phyloP scores from a whole-genome alignment of 1,140 invertebrate genomes.

The Stenopsyche tienmushanensis region DNA sequence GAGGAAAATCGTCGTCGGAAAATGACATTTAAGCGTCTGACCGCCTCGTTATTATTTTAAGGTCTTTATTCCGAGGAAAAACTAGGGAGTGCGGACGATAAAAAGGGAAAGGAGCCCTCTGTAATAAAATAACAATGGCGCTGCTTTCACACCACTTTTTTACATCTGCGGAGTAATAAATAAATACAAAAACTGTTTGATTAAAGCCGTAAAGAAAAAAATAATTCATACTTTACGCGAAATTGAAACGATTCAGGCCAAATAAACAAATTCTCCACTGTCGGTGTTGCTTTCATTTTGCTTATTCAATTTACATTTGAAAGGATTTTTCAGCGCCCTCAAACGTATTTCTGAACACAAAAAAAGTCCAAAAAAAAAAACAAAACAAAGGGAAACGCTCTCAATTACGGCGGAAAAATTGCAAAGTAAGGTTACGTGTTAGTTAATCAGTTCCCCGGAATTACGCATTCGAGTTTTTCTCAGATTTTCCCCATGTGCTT shows the following conservation, averaged over 20 bases:
- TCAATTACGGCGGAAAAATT: conserved; percentile 1
- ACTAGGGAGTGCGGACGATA: neutral
- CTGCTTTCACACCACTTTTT: conserved; percentile 16
- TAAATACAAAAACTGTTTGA: conserved; percentile 13
- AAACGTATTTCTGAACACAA: neutral
- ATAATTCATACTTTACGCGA: neutral
- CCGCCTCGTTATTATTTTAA: conserved; percentile 14
- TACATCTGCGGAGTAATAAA: conserved; percentile 7
- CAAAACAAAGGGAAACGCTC: neutral
- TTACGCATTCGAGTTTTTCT: too few species aligned
- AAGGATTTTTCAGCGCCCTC: neutral
- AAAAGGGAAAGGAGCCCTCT: neutral
- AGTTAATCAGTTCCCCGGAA: neutral
- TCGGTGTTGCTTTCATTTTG: neutral
- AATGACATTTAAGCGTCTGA: conserved; percentile 6
- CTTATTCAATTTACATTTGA: conserved; percentile 9
- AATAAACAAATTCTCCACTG: neutral
- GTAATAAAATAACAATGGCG: conserved; percentile 12
- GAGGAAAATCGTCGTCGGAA: neutral
- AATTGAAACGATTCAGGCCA: neutral
- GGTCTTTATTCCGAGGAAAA: conserved; percentile 2
- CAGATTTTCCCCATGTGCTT: too few species aligned
- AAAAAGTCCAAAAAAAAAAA: neutral
- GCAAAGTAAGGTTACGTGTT: conserved; percentile 1
- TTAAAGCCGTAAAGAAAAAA: conserved; percentile 11